These are phyloP conservation scores for Troglohyphantes excavatus DNA, from an alignment of 2,888 invertebrate species.

Conservation along the genomic window DNA sequence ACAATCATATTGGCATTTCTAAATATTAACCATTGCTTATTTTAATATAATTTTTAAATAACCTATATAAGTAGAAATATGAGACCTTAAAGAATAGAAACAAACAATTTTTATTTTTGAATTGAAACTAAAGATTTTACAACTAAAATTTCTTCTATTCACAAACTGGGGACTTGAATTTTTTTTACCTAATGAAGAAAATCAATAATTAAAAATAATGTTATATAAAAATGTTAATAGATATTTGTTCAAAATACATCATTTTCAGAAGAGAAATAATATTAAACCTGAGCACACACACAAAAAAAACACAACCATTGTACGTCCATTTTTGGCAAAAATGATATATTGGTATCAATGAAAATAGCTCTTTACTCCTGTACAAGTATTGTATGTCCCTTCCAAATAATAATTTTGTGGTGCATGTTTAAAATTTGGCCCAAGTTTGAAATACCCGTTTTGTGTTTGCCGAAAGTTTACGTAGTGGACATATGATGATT, in stretches of 20 bases:
- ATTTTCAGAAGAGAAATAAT: neutral
- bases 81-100: neutral
- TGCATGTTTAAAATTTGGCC: too few relatives aligned
- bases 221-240: neutral
- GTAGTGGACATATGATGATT: too few relatives aligned
- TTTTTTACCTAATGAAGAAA: neutral
- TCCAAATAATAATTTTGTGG: too few relatives aligned
- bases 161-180: neutral
- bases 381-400: too few relatives aligned
- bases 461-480: too few relatives aligned
- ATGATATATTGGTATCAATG: neutral
- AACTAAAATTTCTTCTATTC: conserved; percentile 18
- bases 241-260: neutral
- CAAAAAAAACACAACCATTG: neutral
- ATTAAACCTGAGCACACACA: neutral
- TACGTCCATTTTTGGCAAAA: neutral
- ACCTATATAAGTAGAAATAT: too few relatives aligned
- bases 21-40: too few relatives aligned
- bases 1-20: too few relatives aligned
- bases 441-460: too few relatives aligned
- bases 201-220: neutral
- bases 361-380: too few relatives aligned
- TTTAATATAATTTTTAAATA: too few relatives aligned
- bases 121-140: conserved; percentile 8
- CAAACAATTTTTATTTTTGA: conserved; percentile 2